Conservation (phyloP, 2,113 vertebrate genomes). For the Myrmecophaga tridactyla region DNA sequence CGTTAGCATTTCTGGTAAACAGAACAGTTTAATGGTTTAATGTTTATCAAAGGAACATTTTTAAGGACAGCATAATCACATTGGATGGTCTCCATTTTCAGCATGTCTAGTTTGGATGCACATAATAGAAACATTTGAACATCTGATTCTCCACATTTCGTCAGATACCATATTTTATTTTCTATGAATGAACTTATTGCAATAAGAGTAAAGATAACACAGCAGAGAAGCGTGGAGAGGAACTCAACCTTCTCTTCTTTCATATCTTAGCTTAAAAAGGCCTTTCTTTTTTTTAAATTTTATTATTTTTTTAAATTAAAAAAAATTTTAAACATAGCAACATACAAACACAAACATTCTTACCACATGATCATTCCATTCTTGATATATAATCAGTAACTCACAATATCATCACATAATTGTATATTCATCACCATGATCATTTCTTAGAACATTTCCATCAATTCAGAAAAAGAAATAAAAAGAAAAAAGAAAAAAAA, state of each 20-base stretch:
- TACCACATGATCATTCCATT: no score
- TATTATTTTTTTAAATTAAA: no score
- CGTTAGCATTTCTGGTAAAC: constrained; percentile 51
- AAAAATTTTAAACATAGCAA: no score
- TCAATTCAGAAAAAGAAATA: no score
- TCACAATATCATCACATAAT: no score
- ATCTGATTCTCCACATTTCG: background rate
- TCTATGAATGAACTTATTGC: background rate
- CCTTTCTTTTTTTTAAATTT: no score
- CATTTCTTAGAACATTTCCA: no score
- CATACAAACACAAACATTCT: no score
- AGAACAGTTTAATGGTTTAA: constrained; percentile 29
- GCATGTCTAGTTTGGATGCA: background rate
- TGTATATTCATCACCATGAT: no score
- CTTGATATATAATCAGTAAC: no score
- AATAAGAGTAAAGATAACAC: background rate
- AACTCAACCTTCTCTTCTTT: background rate
- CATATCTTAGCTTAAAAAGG: background rate
- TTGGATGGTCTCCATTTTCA: constrained; percentile 49
- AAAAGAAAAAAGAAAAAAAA: no score
- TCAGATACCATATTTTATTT: background rate
- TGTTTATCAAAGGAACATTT: constrained; percentile 56
- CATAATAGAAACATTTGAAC: background rate
- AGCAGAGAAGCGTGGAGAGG: background rate
- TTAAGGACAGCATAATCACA: constrained; percentile 39